phyloP scores from a whole-genome alignment of 2,888 invertebrate species.

The Byasa hedistus region DNA sequence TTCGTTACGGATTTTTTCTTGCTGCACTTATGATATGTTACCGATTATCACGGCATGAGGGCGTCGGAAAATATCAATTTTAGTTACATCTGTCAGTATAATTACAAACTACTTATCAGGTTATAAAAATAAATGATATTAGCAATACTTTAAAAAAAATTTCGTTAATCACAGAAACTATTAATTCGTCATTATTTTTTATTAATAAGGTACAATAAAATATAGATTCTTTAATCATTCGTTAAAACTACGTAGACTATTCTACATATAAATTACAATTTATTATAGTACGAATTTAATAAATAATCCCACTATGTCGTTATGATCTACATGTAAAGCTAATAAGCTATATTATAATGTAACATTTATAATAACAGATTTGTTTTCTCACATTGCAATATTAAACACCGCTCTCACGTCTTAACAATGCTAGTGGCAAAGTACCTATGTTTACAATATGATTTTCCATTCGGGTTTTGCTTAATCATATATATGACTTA shows the following conservation, averaged over 20 bases:
- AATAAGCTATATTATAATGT: slow-evolving; percentile 4
- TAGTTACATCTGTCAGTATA: slow-evolving; percentile 25
- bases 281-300: not conserved
- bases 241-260: too few species aligned
- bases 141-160: too few species aligned
- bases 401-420: too few species aligned
- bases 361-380: not conserved
- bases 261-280: too few species aligned
- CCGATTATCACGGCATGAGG: slow-evolving; percentile 16
- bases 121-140: slow-evolving; percentile 6
- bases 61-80: slow-evolving; percentile 18
- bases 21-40: not conserved
- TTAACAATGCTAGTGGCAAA: too few species aligned
- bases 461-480: too few species aligned
- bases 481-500: too few species aligned
- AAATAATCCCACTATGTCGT: not conserved
- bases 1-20: slow-evolving; percentile 17
- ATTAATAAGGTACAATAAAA: too few species aligned
- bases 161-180: too few species aligned
- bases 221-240: too few species aligned
- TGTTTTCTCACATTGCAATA: not conserved
- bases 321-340: not conserved
- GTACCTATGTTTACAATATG: too few species aligned
- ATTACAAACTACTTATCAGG: slow-evolving; percentile 15
- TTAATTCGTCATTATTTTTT: too few species aligned